Conservation (phyloP, 2,113 vertebrate species). For the Budorcas taxicolor region DNA sequence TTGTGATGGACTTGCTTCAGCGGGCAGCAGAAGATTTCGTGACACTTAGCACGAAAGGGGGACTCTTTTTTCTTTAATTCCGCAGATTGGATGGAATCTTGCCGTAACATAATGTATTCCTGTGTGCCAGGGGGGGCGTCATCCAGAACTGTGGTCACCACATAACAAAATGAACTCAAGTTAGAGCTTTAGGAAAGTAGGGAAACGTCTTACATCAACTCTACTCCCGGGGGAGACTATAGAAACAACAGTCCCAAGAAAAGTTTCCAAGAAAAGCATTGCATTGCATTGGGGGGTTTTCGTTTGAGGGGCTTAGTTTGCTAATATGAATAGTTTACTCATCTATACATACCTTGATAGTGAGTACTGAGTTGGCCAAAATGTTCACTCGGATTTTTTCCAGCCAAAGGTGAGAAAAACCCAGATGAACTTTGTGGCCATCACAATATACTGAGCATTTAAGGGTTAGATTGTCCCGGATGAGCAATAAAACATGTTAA, state of each 20-base stretch:
- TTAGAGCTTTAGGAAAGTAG: conserved; percentile 84
- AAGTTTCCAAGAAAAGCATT: conserved; percentile 27
- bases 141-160: conserved; percentile 99
- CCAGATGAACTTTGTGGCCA: not conserved
- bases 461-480: not conserved
- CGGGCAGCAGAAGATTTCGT: conserved; percentile 99
- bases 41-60: conserved; percentile 99
- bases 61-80: conserved; percentile 99
- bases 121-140: conserved; percentile 98
- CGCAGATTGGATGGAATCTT: conserved; percentile 99
- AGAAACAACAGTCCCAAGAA: conserved; percentile 53
- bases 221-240: conserved; percentile 62
- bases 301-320: not conserved
- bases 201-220: conserved; percentile 72
- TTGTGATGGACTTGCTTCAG: conserved; percentile 99
- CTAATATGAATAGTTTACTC: not conserved
- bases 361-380: not conserved
- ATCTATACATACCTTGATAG: not conserved
- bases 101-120: conserved; percentile 99
- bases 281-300: not conserved
- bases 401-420: not conserved
- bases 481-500: not conserved
- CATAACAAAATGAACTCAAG: conserved; percentile 98
- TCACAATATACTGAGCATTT: not conserved
- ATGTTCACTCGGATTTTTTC: not conserved